These are phyloP conservation scores for Neofelis nebulosa DNA, from an alignment of 2,113 vertebrate genomes.

Conservation along the genomic window DNA sequence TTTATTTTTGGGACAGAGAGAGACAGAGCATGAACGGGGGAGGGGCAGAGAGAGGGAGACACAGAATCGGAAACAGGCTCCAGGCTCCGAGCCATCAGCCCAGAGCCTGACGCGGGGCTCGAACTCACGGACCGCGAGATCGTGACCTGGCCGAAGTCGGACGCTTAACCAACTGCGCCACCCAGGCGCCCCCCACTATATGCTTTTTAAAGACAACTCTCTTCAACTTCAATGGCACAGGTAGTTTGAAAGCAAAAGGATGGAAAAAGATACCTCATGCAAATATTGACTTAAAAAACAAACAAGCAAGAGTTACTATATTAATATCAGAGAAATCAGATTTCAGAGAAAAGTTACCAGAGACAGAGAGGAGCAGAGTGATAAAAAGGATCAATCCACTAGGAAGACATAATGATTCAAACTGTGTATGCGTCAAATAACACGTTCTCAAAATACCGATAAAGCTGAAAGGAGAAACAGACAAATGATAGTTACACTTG, in stretches of 20 bases:
- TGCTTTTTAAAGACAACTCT: neutral
- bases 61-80: no score
- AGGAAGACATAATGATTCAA: neutral
- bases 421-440: neutral
- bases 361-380: neutral
- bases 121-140: no score
- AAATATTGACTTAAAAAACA: neutral
- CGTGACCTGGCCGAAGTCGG: no score
- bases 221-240: neutral
- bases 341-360: neutral
- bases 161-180: no score
- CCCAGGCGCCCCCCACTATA: no score
- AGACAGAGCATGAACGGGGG: no score
- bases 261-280: neutral
- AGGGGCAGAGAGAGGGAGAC: no score
- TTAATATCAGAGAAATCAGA: neutral
- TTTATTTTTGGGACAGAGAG: no score
- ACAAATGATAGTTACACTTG: neutral
- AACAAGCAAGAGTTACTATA: neutral
- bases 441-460: neutral
- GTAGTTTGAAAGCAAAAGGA: neutral
- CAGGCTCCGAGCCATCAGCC: no score
- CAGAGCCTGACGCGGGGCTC: no score
- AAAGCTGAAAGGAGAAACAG: neutral
- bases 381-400: neutral